Evolutionary conservation across 2,888 invertebrate species (phyloP), one percentile per base, ranked within the genome.

Genomic region (Stenoptilia bipunctidactyla): DNA sequence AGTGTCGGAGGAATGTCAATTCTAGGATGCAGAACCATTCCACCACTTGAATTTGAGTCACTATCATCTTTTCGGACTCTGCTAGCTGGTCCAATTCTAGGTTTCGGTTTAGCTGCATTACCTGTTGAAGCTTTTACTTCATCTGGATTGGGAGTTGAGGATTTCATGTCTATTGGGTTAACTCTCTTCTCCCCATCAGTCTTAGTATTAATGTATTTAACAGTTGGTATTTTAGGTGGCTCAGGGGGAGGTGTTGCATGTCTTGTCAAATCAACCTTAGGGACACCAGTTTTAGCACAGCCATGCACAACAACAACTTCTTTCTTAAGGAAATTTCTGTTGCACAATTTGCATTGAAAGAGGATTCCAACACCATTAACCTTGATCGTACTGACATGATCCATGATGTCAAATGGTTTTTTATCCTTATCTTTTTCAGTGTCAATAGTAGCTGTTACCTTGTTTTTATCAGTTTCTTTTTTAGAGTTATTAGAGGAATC

Each of bases 331-430:
- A 85, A 82, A 45, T 84, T 80, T 47, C 79, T 68, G 44, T 76
- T 77, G 45, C 85, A 85, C 13, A 82, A 50, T 49, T 72, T 74
- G 55, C 85, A 85, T 46, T 82, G 79, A 51, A 70, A 84, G 13
- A 85, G 50, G n/a, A 67, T 55, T 37, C 85, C 85, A 1, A 83
- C 79, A 34, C 73, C 75, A 53, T 73, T 76, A 0, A 83, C 83
- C 61, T 79, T 84, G 6, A 84, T 76, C 50, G 60, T 76, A 44
- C 69, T 70, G 1, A 83, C 61, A 50, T 82, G 65, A 41, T 83
- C 73, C 79, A 80, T 79, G 25, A 83, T 83, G 48, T 80, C 58
- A 47, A 82, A 34, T 34, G 13, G 12, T 14, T 34, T 13, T 9
- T 34, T 9, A 34, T 14, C 13, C 14, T n/a, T 12, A 2, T 30